Evolutionary conservation across 2,888 invertebrate genomes (phyloP), one percentile per base, ranked within the genome.

Genomic region (Pocota personata): DNA sequence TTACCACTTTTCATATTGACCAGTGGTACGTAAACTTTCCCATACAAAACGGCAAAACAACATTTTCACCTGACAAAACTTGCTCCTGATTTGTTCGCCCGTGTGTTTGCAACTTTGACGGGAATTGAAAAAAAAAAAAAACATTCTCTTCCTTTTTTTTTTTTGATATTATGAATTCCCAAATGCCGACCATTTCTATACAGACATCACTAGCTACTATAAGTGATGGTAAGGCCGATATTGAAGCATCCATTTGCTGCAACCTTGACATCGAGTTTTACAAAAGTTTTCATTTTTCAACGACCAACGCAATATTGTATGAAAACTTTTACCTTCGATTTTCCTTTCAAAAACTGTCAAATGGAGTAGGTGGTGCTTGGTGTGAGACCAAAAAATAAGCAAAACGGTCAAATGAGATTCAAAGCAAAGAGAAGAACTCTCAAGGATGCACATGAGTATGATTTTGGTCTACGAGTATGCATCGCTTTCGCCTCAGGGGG

Each of bases 51-150:
- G 10, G 8, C n/a, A 8, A 27, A 16, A 43, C 35, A 64, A 55
- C 48, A 67, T 60, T 78, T 40, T 64, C 73, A 73, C 78, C 73
- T 83, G 78, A 67, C 78, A 78, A 78, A 83, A 67, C 67, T 83
- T 73, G 46, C 16, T 24, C 52, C 6, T 1, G 14, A 46, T 19
- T 62, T 58, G 64, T 52, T 43, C 3, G 12, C n/a, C 24, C 16
- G 35, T 27, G 37, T 12, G 37, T n/a, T 14, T 50, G 30, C 14
- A 16, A 52, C 46, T 66, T 52, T 16, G 19, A 37, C 52, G 60
- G 24, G 48, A 72, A 32, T 58, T 21, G n/a, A 55, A 60, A 24
- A 52, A 32, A 78, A 72, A 78, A n/a, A n/a, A n/a, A n/a, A n/a
- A n/a, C n/a, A n/a, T n/a, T n/a, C n/a, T n/a, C n/a, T n/a, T n/a